Percentiles rank a stretch among this genome's conserved stretches.
Conservation (phyloP, 2,113 vertebrate genomes). For the Albula goreensis region DNA sequence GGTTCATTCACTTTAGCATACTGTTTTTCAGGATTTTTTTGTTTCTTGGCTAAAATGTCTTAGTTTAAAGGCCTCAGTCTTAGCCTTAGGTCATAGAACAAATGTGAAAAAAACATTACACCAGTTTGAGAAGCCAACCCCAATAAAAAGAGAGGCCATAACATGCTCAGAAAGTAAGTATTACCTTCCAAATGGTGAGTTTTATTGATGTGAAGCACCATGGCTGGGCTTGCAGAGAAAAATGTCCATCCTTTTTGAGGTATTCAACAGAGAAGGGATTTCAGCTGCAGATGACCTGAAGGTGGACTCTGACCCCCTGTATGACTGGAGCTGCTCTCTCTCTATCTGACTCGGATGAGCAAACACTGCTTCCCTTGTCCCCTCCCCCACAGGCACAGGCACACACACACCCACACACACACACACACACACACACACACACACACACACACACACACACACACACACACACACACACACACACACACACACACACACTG, state of each 20-base stretch:
- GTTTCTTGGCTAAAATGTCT: neutral
- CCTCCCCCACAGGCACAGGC: conserved; percentile 21
- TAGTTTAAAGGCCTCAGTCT: neutral
- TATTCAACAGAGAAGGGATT: neutral
- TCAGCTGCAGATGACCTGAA: conserved; percentile 6
- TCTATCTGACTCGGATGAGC: conserved; percentile 24
- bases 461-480: neutral
- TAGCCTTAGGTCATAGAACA: neutral
- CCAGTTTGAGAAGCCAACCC: too few species aligned
- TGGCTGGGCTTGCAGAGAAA: neutral
- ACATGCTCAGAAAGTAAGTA: neutral
- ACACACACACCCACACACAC: neutral
- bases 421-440: neutral
- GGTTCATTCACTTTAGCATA: neutral
- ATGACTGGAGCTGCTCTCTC: neutral
- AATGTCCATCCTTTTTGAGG: neutral
- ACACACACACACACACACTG: neutral
- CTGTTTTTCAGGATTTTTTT: neutral
- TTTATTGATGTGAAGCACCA: neutral
- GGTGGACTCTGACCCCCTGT: conserved; percentile 26
- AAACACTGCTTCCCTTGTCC: neutral
- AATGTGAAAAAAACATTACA: neutral
- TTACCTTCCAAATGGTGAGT: neutral
- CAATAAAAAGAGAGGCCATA: neutral
- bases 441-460: neutral